Base-by-base conservation (phyloP, 2,888 invertebrate species). In the Dryomyza anilis region DNA sequence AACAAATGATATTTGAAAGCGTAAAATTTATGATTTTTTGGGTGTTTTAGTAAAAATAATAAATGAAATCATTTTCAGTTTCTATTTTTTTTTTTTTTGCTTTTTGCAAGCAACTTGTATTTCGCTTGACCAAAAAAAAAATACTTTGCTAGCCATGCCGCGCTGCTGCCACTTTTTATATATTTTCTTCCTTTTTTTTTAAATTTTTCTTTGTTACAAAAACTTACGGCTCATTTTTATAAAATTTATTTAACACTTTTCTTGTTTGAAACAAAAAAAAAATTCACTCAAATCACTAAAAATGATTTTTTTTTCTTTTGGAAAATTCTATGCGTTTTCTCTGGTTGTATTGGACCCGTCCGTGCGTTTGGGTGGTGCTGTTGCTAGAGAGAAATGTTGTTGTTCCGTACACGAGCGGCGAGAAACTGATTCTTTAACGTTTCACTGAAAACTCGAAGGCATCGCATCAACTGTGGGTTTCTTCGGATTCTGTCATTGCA, bases 151-250 rank as follows among this genome's bases (percentile, higher is more conserved):
- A 65, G 52, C 55, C 60, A 63, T 46, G 46, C 45, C 27, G n/a
- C n/a, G 60, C 56, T 50, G 52, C 58, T 39, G 50, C 30, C 52
- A 57, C 52, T 27, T 27, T 55, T 65, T 63, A 45, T 67, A 53
- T 64, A 12, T 57, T 63, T 69, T 69, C 62, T 3, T 16, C 56
- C 60, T 62, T 48, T 62, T 27, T 65, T 56, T 65, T 36, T 29
- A 25, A 14, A 48, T 56, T 50, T 48, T 33, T 25, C 21, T 50
- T 5, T 33, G 25, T 27, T 8, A 43, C n/a, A 25, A 50, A 65
- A 72, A 76, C 76, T 76, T 76, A 76, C 76, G 74, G 76, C 76
- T 76, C 76, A 76, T 76, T 69, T 74, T 76, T 73, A 21, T 23
- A 27, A 29, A 29, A 43, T 52, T 29, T 29, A 23, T 21, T 53